phyloP scores from a whole-genome alignment of 2,888 invertebrate species.

The Aphidius colemani region DNA sequence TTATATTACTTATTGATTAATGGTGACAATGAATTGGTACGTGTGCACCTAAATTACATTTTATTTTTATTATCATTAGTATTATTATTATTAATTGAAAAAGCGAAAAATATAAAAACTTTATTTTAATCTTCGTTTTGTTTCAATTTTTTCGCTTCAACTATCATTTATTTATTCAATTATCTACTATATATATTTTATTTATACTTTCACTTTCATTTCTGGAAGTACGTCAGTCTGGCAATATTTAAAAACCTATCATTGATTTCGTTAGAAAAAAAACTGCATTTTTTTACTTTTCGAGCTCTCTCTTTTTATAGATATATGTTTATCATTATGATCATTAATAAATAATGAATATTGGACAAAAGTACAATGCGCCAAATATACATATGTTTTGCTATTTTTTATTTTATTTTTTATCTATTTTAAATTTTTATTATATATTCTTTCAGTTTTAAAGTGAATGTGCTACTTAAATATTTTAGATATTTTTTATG shows the following conservation, averaged over 20 bases:
- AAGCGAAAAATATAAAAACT: slow-evolving; percentile 22
- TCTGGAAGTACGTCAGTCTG: slow-evolving; percentile 28
- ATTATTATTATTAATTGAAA: slow-evolving; percentile 4
- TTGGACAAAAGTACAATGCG: too few species aligned
- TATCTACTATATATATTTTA: slow-evolving; percentile 7
- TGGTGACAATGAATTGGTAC: slow-evolving; percentile 21
- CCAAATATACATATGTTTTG: too few species aligned
- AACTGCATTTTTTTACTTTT: slow-evolving; percentile 25
- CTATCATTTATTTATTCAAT: slow-evolving; percentile 9
- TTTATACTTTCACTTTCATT: slow-evolving; percentile 26
- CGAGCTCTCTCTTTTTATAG: background rate
- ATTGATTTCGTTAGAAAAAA: slow-evolving; percentile 20
- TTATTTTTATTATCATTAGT: slow-evolving; percentile 10
- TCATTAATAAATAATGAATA: too few species aligned
- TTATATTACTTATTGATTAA: slow-evolving; percentile 20
- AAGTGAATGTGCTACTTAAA: too few species aligned
- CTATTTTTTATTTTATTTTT: too few species aligned
- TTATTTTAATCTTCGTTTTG: background rate
- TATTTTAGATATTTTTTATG: too few species aligned
- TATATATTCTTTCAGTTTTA: too few species aligned
- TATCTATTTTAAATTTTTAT: too few species aligned
- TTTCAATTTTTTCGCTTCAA: slow-evolving; percentile 6
- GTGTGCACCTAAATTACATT: slow-evolving; percentile 19
- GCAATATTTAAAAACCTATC: slow-evolving; percentile 25
- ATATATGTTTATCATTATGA: too few species aligned